Evolutionary conservation across 2,113 vertebrate genomes (phyloP).

Genomic region (Oncorhynchus mykiss): DNA sequence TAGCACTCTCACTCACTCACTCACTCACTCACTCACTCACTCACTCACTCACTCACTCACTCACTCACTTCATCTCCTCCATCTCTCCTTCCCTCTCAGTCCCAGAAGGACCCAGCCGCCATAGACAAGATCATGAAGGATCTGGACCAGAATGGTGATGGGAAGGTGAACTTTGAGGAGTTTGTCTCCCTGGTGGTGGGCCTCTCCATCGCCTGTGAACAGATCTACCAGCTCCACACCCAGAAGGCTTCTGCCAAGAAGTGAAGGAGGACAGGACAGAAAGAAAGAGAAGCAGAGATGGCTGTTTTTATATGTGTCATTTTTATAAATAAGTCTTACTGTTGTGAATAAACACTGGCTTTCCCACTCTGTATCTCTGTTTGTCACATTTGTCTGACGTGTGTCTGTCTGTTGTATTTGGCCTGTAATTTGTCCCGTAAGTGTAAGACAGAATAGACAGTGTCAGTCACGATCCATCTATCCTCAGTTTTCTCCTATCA

Average conservation of each 20-base stretch:
- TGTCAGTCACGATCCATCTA: no score
- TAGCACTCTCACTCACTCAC: background rate
- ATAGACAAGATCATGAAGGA: constrained; percentile 88
- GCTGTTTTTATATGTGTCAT: background rate
- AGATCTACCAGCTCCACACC: constrained; percentile 60
- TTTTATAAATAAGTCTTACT: constrained; percentile 18
- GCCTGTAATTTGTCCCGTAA: no score
- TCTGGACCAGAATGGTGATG: constrained; percentile 84
- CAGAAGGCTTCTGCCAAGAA: constrained; percentile 52
- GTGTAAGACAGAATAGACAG: no score
- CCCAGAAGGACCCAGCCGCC: constrained; percentile 76
- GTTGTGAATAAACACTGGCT: constrained; percentile 33
- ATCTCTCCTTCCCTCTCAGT: constrained; percentile 59
- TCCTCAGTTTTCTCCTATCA: no score
- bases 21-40: background rate
- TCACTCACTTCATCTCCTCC: background rate
- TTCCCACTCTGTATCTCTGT: background rate
- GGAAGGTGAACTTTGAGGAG: constrained; percentile 88
- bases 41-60: background rate
- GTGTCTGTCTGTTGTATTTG: background rate
- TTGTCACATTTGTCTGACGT: no score
- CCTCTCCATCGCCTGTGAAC: constrained; percentile 87
- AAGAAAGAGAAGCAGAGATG: background rate
- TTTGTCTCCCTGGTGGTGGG: constrained; percentile 84
- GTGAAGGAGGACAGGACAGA: constrained; percentile 5